Evolutionary conservation across 1,140 invertebrate genomes (phyloP), one percentile per base, ranked within the genome.

Genomic region (Littorina saxatilis): DNA sequence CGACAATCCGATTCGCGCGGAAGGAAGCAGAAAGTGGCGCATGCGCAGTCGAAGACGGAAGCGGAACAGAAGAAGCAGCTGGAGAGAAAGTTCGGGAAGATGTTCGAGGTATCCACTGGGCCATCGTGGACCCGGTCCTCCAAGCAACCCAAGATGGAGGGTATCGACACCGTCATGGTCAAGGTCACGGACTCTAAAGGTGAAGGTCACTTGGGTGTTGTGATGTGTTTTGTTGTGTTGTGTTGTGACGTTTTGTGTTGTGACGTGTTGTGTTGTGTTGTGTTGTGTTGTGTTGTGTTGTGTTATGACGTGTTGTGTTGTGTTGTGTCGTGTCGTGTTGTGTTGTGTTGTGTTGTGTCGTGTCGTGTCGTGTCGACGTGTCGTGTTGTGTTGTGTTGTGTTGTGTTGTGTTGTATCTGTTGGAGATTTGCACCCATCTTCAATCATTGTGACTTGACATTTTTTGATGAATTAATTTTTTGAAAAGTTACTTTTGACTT

Each of bases 111-210:
- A 7, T 82, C 83, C 32, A 80, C 66, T 52, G 84, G 85, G 1
- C 83, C 85, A 2, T 68, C 81, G 9, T 80, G 76, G 63, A 79
- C 82, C 17, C 55, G 52, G 23, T 13, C 76, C 3, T 63, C 75
- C 7, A 88, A 86, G 73, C 76, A 81, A 13, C 88, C 88, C 11
- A 86, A 85, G 52, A 90, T 90, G 88, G 88, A 90, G 58, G 88
- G 88, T 9, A 87, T 87, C 29, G 87, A 90, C 74, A 87, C 82
- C 2, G 84, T 90, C 3, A 77, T 82, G 0, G 37, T 90, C 20
- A 82, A 74, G 40, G 83, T 78, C 4, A 82, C 79, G 27, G 86
- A 87, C 61, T 55, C 74, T 13, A 63, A 85, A 70, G 88, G 88
- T 89, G 2, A 79, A 50, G 5, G 5, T 2, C 58, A 29, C 37